Evolutionary conservation across 2,888 invertebrate species (phyloP).

Genomic region (Ophioninae sp.): DNA sequence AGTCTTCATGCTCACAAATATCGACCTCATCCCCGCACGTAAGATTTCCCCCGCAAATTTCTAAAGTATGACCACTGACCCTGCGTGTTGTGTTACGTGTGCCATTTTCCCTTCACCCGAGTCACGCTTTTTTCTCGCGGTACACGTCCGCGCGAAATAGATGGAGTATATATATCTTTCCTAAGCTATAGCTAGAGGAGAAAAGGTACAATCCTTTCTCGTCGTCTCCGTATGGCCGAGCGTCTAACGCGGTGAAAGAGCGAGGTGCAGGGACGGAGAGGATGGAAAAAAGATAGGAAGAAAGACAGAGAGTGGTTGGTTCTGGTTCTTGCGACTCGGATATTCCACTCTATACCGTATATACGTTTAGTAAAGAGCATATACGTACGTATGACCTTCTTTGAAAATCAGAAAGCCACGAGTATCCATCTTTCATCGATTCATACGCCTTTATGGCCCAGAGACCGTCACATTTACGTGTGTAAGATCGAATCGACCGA

Average conservation of each 20-base stretch:
- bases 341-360: background rate
- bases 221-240: constrained; percentile 55
- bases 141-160: constrained; percentile 18
- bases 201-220: constrained; percentile 57
- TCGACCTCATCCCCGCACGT: background rate
- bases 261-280: background rate
- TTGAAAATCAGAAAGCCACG: background rate
- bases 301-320: constrained; percentile 59
- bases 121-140: background rate
- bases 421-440: background rate
- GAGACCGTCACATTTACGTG: background rate
- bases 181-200: constrained; percentile 46
- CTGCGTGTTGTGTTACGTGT: constrained; percentile 8
- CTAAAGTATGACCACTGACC: constrained; percentile 16
- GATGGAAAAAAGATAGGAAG: constrained; percentile 47
- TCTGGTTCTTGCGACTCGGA: constrained; percentile 26
- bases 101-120: constrained; percentile 1
- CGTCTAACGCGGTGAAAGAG: constrained; percentile 50
- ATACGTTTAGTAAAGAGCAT: constrained; percentile 1
- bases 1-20: background rate
- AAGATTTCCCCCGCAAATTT: constrained; percentile 12
- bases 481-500: constrained; percentile 41
- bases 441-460: background rate
- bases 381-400: constrained; percentile 1
- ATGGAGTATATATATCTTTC: constrained; percentile 49